Evolutionary conservation across 2,113 vertebrate genomes (phyloP).

Genomic region (Corydoras sp.): DNA sequence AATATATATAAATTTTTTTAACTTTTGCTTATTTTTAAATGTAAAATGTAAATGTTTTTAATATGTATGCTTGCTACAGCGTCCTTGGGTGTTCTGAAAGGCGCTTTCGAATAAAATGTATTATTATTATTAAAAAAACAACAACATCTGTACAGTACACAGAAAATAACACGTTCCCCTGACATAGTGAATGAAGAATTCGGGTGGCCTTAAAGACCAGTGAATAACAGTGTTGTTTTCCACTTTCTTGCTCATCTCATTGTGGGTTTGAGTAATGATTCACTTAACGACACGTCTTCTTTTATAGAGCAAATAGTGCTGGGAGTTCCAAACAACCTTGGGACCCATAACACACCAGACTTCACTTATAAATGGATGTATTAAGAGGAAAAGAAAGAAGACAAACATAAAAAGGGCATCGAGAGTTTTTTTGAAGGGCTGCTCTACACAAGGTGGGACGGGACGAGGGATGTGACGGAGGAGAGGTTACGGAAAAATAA

Average conservation of each 20-base stretch:
- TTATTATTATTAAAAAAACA: neutral
- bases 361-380: conserved; percentile 44
- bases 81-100: no score
- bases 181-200: conserved; percentile 13
- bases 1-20: no score
- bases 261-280: conserved; percentile 15
- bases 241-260: conserved; percentile 6
- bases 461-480: neutral
- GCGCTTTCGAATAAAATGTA: no score
- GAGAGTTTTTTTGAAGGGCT: neutral
- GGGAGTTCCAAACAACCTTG: conserved; percentile 12
- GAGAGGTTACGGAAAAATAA: neutral
- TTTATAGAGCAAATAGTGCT: conserved; percentile 10
- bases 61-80: no score
- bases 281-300: conserved; percentile 19
- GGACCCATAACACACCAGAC: conserved; percentile 15
- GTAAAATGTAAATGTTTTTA: no score
- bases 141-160: neutral
- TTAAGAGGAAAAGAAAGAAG: conserved; percentile 17
- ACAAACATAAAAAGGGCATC: conserved; percentile 5
- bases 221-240: conserved; percentile 17
- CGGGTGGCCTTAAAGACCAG: neutral
- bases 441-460: neutral
- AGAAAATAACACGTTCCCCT: neutral
- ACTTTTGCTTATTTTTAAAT: no score